Conservation (phyloP, 2,888 invertebrate species). For the Elaeidobius kamerunicus region DNA sequence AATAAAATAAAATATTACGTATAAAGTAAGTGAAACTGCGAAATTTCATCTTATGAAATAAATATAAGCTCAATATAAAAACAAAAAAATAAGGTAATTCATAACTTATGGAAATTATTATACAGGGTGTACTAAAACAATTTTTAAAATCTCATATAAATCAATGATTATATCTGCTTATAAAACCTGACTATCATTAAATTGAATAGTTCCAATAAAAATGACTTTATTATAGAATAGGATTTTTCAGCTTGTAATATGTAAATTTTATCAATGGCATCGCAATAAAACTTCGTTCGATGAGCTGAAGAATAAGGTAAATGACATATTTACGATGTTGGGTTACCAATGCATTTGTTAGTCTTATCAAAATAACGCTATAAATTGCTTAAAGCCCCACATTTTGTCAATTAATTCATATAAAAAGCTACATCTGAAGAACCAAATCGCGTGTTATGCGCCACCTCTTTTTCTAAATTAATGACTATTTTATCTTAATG, state of each 20-base stretch:
- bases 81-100: too few relatives aligned
- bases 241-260: conserved; percentile 18
- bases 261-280: conserved; percentile 17
- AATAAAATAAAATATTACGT: too few relatives aligned
- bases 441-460: conserved; percentile 20
- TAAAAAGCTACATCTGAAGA: conserved; percentile 12
- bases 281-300: conserved; percentile 10
- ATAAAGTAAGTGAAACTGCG: too few relatives aligned
- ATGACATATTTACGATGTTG: conserved; percentile 9
- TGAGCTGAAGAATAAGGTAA: conserved; percentile 8
- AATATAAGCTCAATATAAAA: too few relatives aligned
- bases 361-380: conserved; percentile 16
- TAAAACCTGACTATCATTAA: conserved; percentile 6
- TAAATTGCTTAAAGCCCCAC: conserved; percentile 8
- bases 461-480: conserved; percentile 15
- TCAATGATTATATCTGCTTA: conserved; percentile 4
- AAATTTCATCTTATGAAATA: too few relatives aligned
- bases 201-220: conserved; percentile 15
- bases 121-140: conserved; percentile 31
- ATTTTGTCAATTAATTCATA: conserved; percentile 13
- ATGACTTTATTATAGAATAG: conserved; percentile 10
- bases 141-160: conserved; percentile 38
- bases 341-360: conserved; percentile 6
- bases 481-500: conserved; percentile 20
- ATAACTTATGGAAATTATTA: too few relatives aligned